Evolutionary conservation across 2,797 vertebrate genomes (phyloP), one percentile per base, ranked within the genome.

Genomic region (Halcyon smyrnensis): DNA sequence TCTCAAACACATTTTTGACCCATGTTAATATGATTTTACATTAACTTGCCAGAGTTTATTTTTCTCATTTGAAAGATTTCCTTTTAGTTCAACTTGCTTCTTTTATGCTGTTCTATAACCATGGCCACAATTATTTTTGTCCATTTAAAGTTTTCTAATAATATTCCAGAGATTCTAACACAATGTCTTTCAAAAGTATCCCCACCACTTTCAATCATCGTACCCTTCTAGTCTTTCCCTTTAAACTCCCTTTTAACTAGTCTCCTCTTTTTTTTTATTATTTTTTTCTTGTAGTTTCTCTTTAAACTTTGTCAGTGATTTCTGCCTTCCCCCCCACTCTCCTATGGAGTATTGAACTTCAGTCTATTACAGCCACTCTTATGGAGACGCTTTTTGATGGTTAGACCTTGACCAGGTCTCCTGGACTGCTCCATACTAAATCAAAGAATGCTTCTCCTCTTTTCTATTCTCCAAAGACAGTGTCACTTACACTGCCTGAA

Each of bases 231-330:
- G 65, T 39, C 56, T 37, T 91, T 89, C 39, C 64, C 87, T 94
- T 93, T 70, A 62, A 84, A 79, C 59, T 87, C 71, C 24, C 62
- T 95, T 95, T 92, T 64, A 96, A 95, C 46, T 43, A 70, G 43
- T 73, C 59, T 67, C 24, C 6, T 48, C 2, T 2, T 11, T 67
- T 64, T 45, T 48, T 32, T 24, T 50, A 8, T 15, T 54, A 37
- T 69, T 63, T 43, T 48, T 19, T 17, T 59, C 50, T 73, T 80
- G 16, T 23, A 75, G 25, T 50, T 84, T 85, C 75, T 20, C 36
- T 96, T 97, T 95, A 87, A 83, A 80, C 75, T 80, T 87, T 87
- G 56, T 67, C 82, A 85, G 75, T n/a, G 53, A 18, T 81, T 82
- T 70, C 62, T 65, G 25, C 64, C 43, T 70, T 25, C 28, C 2